Conservation (phyloP, 2,888 invertebrate species). For the Brachypalpus laphriformis region DNA sequence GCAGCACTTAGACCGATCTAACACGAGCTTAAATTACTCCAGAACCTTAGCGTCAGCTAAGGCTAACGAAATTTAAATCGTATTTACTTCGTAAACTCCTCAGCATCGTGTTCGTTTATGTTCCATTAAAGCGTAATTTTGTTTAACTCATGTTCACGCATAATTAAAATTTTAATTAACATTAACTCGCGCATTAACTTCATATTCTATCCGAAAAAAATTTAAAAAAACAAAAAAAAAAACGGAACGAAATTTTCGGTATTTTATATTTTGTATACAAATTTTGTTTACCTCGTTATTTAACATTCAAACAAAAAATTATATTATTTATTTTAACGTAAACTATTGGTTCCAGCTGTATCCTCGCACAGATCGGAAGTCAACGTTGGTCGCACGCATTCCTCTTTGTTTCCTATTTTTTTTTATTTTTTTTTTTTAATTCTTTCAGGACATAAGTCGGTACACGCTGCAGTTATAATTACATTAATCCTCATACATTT, state of each 20-base stretch:
- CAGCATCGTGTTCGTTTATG: not conserved
- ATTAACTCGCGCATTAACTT: not conserved
- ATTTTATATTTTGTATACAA: constrained; percentile 2
- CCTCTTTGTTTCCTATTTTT: constrained; percentile 24
- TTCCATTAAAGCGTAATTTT: constrained; percentile 41
- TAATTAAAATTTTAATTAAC: not conserved
- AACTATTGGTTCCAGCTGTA: constrained; percentile 70
- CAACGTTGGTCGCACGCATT: constrained; percentile 68
- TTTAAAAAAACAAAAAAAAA: not conserved
- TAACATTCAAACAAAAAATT: constrained; percentile 48
- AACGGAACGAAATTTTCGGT: constrained; percentile 14
- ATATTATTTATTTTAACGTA: constrained; percentile 68
- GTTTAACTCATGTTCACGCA: not conserved
- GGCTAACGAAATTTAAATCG: too few relatives aligned
- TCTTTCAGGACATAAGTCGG: constrained; percentile 65
- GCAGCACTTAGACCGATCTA: too few relatives aligned
- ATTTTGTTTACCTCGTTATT: constrained; percentile 57
- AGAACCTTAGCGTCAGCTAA: too few relatives aligned
- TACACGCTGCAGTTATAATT: constrained; percentile 51
- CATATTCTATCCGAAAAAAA: not conserved
- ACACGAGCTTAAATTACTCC: too few relatives aligned
- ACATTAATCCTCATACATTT: constrained; percentile 2
- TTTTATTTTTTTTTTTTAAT: constrained; percentile 16
- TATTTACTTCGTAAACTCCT: too few relatives aligned
- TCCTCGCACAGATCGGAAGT: constrained; percentile 49